Evolutionary conservation across 2,888 invertebrate genomes (phyloP).

Genomic region (Villa cingulata): DNA sequence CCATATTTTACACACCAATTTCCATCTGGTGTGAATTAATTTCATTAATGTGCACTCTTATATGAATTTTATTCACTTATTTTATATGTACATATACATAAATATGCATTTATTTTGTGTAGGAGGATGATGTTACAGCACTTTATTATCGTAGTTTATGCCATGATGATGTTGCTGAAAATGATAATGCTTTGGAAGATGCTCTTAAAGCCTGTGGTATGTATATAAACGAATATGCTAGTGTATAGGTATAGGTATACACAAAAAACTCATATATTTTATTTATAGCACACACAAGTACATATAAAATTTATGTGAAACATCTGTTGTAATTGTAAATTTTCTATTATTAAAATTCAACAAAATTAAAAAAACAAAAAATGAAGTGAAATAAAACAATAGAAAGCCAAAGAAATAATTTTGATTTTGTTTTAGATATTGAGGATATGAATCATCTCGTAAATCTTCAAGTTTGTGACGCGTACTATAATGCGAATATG

Average conservation of each 20-base stretch:
- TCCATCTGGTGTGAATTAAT: too few relatives aligned
- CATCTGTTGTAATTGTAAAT: too few relatives aligned
- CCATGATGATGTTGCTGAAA: slow-evolving; percentile 4
- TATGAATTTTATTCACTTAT: not conserved
- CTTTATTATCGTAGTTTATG: slow-evolving; percentile 7
- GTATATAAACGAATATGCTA: not conserved
- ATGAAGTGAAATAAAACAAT: too few relatives aligned
- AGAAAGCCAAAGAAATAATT: too few relatives aligned
- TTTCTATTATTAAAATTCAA: too few relatives aligned
- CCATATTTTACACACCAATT: too few relatives aligned
- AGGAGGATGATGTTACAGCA: slow-evolving; percentile 3
- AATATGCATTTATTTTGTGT: too few relatives aligned
- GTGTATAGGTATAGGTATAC: too few relatives aligned
- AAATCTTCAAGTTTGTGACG: slow-evolving; percentile 10
- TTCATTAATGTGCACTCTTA: not conserved
- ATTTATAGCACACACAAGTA: not conserved
- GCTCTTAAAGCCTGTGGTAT: slow-evolving; percentile 4
- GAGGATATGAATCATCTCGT: slow-evolving; percentile 1
- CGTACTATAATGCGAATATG: slow-evolving; percentile 5
- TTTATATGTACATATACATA: too few relatives aligned
- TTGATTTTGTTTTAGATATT: slow-evolving; percentile 5
- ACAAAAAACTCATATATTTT: too few relatives aligned
- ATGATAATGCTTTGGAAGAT: slow-evolving; percentile 5
- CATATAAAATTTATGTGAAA: not conserved
- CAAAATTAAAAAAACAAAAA: too few relatives aligned